Base-by-base conservation (phyloP, 2,113 vertebrate genomes). In the Carassius carassius region DNA sequence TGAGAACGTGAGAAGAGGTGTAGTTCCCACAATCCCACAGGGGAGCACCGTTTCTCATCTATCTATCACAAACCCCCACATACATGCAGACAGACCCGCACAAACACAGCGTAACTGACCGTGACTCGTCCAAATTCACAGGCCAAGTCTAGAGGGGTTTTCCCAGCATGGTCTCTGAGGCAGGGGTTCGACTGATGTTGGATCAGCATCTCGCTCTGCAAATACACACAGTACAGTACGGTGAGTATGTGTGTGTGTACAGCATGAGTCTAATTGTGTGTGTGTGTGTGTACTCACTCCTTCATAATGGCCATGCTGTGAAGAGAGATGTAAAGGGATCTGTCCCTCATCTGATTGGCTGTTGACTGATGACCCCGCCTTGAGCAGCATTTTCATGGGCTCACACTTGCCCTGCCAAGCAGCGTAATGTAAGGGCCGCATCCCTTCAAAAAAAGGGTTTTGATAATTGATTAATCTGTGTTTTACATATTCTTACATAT, bases 101-200 rank as follows among this genome's bases (percentile, higher is more conserved):
- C 47, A 69, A 29, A 72, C 62, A 47, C 49, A 23, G 19, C n/a
- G 49, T 69, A 85, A 19, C 96, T 97, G 91, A 99, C 98, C 93
- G 95, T 95, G 0, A 99, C 96, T 1, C 98, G 95, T 84, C 98
- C 98, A 58, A 99, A 99, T 93, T 99, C 98, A 84, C 98, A 99
- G 1, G 98, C 98, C 86, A 99, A 92, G 93, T 99, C 98, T 89
- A 99, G 91, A 0, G 98, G 98, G 0, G 98, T 99, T 93, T 99
- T 99, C 3, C 97, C 97, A 0, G 96, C 96, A 29, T 96, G 94
- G 93, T 99, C 98, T 90, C 97, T 96, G 91, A 99, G 97, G 88
- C 97, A 99, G 0, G 98, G 97, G 92, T 99, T 99, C 89, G 98
- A 99, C 92, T 99, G 98, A 93, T 99, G 98, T 92, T 99, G 98